phyloP scores from a whole-genome alignment of 2,113 vertebrate genomes.

The Axis porcinus region DNA sequence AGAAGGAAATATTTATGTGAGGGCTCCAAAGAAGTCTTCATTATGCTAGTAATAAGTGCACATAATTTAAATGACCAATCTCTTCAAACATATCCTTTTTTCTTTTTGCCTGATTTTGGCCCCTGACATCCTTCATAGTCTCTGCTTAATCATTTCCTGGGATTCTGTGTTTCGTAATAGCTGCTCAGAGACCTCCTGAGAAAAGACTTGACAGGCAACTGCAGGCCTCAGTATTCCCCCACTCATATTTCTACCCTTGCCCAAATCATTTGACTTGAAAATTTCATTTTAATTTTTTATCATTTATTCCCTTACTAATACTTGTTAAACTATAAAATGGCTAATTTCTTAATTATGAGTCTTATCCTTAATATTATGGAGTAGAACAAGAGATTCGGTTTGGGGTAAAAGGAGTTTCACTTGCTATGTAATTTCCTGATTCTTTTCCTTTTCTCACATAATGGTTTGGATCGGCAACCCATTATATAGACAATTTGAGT shows the following conservation, averaged over 20 bases:
- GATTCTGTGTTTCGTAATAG: not conserved
- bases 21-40: not conserved
- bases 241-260: not conserved
- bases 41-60: not conserved
- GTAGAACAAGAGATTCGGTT: not conserved
- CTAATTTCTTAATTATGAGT: constrained; percentile 15
- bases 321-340: not conserved
- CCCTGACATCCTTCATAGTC: not conserved
- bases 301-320: not conserved
- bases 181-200: not conserved
- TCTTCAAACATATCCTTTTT: not conserved
- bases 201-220: not conserved
- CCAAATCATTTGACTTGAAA: not conserved
- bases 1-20: not conserved
- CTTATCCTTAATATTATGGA: not conserved
- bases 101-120: not conserved
- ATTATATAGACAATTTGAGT: not conserved
- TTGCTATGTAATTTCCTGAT: not conserved
- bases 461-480: not conserved
- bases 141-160: not conserved
- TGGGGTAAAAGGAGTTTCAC: not conserved
- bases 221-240: not conserved
- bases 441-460: not conserved
- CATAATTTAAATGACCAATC: not conserved
- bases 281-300: not conserved